Evolutionary conservation across 2,797 vertebrate species (phyloP).

Genomic region (Sebastes matsubarae): DNA sequence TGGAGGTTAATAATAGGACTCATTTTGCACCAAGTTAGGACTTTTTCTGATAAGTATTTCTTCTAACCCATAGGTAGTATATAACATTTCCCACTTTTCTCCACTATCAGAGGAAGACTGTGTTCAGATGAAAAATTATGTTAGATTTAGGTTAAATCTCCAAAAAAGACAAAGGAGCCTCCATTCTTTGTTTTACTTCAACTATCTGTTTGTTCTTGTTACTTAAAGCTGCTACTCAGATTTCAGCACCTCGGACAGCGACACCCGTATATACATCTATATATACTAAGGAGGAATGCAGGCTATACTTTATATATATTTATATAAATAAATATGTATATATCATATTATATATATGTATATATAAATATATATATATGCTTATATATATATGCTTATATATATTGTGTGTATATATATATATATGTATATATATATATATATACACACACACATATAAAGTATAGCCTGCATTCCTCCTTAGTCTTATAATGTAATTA

Average conservation of each 20-base stretch:
- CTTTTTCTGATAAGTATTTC: neutral
- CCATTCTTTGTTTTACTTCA: neutral
- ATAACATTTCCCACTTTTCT: neutral
- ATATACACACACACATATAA: too few species aligned
- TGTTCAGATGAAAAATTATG: neutral
- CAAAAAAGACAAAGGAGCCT: neutral
- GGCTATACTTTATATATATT: too few species aligned
- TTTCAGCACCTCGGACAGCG: slow-evolving; percentile 32
- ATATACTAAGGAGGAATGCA: too few species aligned
- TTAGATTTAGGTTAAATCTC: neutral
- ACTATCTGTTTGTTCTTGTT: neutral
- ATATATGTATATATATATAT: too few species aligned
- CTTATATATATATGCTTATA: too few species aligned
- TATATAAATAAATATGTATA: too few species aligned
- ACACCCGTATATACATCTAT: neutral
- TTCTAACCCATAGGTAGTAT: neutral
- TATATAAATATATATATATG: too few species aligned
- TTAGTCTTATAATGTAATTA: too few species aligned
- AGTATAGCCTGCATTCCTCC: too few species aligned
- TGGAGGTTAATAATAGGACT: neutral
- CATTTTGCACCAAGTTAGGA: neutral
- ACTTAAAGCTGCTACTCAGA: neutral
- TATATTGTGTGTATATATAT: too few species aligned
- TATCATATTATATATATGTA: too few species aligned
- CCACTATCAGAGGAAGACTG: neutral